Conservation (phyloP, 2,113 vertebrate species). For the Uria aalge region DNA sequence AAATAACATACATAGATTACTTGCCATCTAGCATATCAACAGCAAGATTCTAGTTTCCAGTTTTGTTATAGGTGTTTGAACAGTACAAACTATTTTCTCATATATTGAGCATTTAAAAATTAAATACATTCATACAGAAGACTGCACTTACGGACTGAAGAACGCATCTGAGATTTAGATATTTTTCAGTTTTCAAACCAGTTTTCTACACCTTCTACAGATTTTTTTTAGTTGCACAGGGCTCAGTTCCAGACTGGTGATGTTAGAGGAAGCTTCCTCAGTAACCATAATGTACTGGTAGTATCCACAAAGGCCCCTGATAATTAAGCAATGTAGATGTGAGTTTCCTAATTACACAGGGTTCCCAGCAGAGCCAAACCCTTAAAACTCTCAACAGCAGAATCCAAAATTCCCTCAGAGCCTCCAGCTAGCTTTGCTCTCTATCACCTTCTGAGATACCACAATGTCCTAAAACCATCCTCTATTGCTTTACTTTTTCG, state of each 20-base stretch:
- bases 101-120: neutral
- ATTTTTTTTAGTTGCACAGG: neutral
- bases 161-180: neutral
- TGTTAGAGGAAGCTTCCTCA: neutral
- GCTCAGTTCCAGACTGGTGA: neutral
- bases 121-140: neutral
- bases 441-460: neutral
- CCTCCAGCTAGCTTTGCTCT: neutral
- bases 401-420: neutral
- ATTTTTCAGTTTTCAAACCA: neutral
- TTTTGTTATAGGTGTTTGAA: neutral
- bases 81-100: neutral
- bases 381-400: neutral
- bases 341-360: neutral
- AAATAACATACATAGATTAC: neutral
- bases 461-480: neutral
- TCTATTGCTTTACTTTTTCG: neutral
- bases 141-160: neutral
- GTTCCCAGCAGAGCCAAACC: neutral
- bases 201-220: neutral
- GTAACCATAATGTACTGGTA: neutral
- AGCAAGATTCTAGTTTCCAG: neutral
- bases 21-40: neutral
- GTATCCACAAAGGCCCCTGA: neutral
- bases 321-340: neutral